Evolutionary conservation across 2,888 invertebrate genomes (phyloP).

Genomic region (Drosophila gaucha): DNA sequence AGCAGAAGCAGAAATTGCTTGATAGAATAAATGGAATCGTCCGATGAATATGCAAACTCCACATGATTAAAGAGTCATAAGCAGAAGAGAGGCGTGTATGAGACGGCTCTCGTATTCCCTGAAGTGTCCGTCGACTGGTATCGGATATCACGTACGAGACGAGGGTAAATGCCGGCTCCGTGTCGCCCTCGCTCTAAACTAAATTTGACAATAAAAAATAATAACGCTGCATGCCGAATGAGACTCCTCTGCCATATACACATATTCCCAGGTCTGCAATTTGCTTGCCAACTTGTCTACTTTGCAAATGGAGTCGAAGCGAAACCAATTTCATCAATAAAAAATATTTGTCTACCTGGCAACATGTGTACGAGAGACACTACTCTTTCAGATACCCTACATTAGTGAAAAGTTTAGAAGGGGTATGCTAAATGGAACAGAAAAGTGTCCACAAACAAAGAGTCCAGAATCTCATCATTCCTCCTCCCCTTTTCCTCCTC

Average conservation of each 20-base stretch:
- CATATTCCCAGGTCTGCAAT: constrained; percentile 76
- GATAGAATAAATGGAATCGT: constrained; percentile 27
- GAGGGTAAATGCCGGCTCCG: constrained; percentile 59
- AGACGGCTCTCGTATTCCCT: constrained; percentile 54
- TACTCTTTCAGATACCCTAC: constrained; percentile 10
- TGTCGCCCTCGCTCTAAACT: constrained; percentile 53
- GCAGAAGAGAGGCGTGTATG: constrained; percentile 13
- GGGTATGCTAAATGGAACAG: too few relatives aligned
- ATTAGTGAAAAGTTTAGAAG: neutral
- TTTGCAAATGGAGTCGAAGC: constrained; percentile 68
- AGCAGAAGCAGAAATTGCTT: constrained; percentile 28
- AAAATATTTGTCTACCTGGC: constrained; percentile 65
- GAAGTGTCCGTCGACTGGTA: constrained; percentile 68
- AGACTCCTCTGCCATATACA: neutral
- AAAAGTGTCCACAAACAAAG: too few relatives aligned
- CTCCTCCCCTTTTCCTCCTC: too few relatives aligned
- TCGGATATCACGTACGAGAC: constrained; percentile 77
- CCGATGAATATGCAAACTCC: constrained; percentile 53
- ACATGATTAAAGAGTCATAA: constrained; percentile 62
- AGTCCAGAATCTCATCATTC: too few relatives aligned
- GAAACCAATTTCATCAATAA: constrained; percentile 79
- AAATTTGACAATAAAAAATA: constrained; percentile 73
- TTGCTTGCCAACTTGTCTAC: constrained; percentile 69
- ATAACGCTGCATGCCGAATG: constrained; percentile 43
- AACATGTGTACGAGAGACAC: neutral